Percentiles rank a stretch among this genome's conserved stretches.
Conservation (phyloP, 2,113 vertebrate genomes). For the Setophaga kirtlandii region DNA sequence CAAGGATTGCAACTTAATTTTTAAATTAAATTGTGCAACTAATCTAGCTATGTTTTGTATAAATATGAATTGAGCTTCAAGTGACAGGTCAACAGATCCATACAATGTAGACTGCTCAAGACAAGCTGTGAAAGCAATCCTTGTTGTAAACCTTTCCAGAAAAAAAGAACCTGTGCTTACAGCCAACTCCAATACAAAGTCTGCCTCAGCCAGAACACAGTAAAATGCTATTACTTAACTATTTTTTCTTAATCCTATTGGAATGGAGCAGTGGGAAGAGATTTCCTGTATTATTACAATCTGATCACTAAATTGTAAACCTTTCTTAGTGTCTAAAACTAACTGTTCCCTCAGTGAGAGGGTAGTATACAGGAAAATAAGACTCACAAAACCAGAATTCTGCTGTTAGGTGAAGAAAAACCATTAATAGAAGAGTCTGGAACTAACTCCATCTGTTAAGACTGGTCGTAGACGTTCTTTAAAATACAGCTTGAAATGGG, state of each 20-base stretch:
- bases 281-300: conserved; percentile 25
- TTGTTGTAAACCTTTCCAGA: not conserved
- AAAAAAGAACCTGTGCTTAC: not conserved
- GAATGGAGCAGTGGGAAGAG: not conserved
- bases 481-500: not conserved
- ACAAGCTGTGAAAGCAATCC: not conserved
- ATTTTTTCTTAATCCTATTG: not conserved
- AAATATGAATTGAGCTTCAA: not conserved
- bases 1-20: not conserved
- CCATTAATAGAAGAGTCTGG: not conserved
- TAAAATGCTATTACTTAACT: not conserved
- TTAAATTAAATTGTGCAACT: not conserved
- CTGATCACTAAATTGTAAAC: not conserved
- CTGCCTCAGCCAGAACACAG: not conserved
- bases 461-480: not conserved
- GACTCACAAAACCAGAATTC: not conserved
- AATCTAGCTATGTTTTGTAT: not conserved
- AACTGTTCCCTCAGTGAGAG: not conserved
- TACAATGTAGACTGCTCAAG: not conserved
- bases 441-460: not conserved
- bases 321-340: not conserved
- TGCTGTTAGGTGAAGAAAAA: not conserved
- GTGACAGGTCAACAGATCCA: not conserved
- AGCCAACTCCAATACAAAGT: not conserved
- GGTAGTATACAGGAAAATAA: not conserved